phyloP scores from a whole-genome alignment of 2,888 invertebrate genomes.

The Melanargia galathea region DNA sequence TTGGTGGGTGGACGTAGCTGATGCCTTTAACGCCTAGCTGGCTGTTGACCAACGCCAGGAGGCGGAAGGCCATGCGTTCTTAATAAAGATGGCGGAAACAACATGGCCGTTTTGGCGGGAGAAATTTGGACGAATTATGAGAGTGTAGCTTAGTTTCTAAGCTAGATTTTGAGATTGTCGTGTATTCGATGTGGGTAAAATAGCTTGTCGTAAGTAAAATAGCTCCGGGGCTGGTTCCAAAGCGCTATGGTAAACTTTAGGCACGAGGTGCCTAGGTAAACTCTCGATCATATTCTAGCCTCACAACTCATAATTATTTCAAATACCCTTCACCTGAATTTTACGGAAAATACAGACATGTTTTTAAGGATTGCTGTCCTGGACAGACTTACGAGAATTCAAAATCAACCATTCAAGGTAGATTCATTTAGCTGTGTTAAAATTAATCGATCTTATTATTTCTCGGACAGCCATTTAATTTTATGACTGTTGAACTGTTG shows the following conservation, averaged over 20 bases:
- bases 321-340: too few species aligned
- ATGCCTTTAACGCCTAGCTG: conserved; percentile 82
- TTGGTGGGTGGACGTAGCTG: conserved; percentile 71
- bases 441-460: too few species aligned
- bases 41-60: conserved; percentile 79
- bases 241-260: conserved; percentile 25
- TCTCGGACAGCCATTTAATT: too few species aligned
- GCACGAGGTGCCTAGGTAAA: not conserved
- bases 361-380: too few species aligned
- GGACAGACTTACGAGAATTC: too few species aligned
- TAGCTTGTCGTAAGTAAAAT: conserved; percentile 22
- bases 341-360: too few species aligned
- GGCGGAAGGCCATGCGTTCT: conserved; percentile 78
- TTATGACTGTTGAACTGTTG: too few species aligned
- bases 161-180: conserved; percentile 41
- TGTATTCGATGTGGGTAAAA: conserved; percentile 22
- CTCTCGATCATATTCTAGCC: not conserved
- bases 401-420: too few species aligned
- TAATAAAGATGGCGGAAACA: conserved; percentile 77
- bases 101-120: conserved; percentile 68
- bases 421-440: too few species aligned
- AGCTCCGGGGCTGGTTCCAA: conserved; percentile 16
- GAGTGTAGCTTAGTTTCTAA: conserved; percentile 44
- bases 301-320: not conserved
- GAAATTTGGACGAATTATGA: conserved; percentile 56